Evolutionary conservation across 53 echinoderm and acorn worm genomes (phyloP).

Genomic region (Stichopus horrens): DNA sequence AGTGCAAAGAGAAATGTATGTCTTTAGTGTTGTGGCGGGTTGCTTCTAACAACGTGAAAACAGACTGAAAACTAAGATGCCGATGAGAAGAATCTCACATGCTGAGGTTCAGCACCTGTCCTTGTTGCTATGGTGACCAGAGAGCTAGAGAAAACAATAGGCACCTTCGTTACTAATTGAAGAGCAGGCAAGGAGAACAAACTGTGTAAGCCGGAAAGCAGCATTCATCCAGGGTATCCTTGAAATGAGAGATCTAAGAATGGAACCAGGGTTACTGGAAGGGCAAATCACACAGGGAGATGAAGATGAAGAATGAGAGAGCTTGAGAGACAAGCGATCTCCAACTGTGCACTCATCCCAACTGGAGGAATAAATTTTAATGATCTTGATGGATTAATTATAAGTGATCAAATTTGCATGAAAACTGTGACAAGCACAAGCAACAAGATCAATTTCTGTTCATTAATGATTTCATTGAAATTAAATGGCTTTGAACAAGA

Average conservation of each 20-base stretch:
- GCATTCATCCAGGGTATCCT: background rate
- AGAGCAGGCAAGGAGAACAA: background rate
- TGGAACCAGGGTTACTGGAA: constrained; percentile 6
- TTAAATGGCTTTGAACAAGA: no score
- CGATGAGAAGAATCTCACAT: background rate
- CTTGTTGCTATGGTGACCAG: constrained; percentile 14
- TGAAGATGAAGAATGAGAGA: background rate
- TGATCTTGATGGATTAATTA: background rate
- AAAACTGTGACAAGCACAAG: background rate
- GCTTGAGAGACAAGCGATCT: background rate
- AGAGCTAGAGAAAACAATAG: background rate
- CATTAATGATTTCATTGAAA: no score
- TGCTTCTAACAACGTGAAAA: constrained; percentile 24
- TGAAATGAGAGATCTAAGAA: constrained; percentile 7
- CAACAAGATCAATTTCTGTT: no score
- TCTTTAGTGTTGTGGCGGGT: constrained; percentile 31
- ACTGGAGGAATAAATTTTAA: background rate
- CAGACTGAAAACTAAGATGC: constrained; percentile 2
- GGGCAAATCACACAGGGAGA: constrained; percentile 26
- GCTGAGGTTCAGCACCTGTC: constrained; percentile 33
- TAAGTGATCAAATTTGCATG: background rate
- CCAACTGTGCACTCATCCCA: background rate
- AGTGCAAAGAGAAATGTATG: background rate
- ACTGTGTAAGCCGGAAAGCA: background rate
- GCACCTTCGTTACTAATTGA: background rate